These are phyloP conservation scores for Scytalopus superciliaris DNA, from an alignment of 2,113 vertebrate species.

Conservation along the genomic window DNA sequence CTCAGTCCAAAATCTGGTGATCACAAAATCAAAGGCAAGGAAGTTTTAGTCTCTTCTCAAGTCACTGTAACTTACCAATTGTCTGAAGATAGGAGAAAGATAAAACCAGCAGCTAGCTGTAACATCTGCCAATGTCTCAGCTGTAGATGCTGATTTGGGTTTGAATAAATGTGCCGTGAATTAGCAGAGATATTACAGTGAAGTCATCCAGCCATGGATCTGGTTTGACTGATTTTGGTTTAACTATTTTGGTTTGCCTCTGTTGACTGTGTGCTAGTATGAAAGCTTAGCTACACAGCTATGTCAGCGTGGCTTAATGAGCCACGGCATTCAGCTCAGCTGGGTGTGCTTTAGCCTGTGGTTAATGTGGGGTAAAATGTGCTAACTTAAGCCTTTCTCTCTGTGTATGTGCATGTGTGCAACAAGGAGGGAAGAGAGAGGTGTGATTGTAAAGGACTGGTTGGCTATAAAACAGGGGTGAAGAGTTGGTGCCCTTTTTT, in stretches of 20 bases:
- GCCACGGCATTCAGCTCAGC: neutral
- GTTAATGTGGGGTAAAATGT: neutral
- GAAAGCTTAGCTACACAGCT: neutral
- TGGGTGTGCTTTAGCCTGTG: neutral
- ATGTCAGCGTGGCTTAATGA: neutral
- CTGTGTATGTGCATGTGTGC: neutral
- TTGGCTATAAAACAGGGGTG: slow-evolving; percentile 45
- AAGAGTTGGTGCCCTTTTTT: slow-evolving; percentile 52
- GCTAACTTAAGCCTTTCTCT: slow-evolving; percentile 6
- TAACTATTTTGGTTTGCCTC: neutral
- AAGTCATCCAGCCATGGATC: neutral
- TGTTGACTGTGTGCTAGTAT: neutral
- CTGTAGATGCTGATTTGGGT: neutral
- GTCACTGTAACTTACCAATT: neutral
- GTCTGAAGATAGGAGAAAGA: neutral
- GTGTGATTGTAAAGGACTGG: neutral
- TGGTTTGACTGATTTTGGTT: neutral
- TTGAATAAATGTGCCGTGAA: neutral
- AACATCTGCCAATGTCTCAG: neutral
- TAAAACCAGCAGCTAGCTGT: neutral
- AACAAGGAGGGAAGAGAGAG: neutral
- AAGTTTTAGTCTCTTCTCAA: neutral
- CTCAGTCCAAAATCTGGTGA: slow-evolving; percentile 84
- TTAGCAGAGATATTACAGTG: neutral
- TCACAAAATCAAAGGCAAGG: slow-evolving; percentile 2